Conservation (phyloP, 2,113 vertebrate genomes). For the Pseudopodoces humilis region DNA sequence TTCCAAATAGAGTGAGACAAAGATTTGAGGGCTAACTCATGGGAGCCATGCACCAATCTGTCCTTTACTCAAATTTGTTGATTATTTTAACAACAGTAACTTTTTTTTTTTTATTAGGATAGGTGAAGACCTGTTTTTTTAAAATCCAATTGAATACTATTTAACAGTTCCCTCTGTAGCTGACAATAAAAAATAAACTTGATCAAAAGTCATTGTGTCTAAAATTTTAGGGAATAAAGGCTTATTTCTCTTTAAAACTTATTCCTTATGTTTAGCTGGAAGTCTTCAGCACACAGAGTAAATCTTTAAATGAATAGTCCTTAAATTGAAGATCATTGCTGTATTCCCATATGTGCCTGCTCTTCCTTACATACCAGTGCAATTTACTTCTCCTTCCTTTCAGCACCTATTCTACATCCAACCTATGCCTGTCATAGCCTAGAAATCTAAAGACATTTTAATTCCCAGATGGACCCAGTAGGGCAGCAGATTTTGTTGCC, state of each 20-base stretch:
- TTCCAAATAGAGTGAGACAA: background rate
- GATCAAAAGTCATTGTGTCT: background rate
- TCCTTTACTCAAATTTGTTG: background rate
- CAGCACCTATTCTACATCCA: background rate
- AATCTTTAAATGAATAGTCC: background rate
- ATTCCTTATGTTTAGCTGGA: background rate
- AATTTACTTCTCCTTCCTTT: background rate
- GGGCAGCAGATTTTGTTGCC: conserved; percentile 20
- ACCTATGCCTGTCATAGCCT: background rate
- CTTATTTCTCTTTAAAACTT: background rate
- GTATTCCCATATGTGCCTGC: background rate
- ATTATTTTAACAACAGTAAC: background rate
- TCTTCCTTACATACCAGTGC: background rate
- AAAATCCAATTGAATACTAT: background rate
- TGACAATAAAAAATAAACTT: background rate
- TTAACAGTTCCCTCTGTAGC: background rate
- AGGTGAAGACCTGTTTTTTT: background rate
- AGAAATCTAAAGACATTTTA: conserved; percentile 7
- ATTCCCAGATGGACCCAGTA: conserved; percentile 8
- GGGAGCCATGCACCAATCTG: background rate
- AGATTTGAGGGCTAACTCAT: background rate
- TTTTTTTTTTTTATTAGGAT: background rate
- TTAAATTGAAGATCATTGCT: background rate
- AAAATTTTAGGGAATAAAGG: background rate
- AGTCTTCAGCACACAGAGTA: background rate